Conservation (phyloP, 2,797 vertebrate genomes). For the Gila robusta region DNA sequence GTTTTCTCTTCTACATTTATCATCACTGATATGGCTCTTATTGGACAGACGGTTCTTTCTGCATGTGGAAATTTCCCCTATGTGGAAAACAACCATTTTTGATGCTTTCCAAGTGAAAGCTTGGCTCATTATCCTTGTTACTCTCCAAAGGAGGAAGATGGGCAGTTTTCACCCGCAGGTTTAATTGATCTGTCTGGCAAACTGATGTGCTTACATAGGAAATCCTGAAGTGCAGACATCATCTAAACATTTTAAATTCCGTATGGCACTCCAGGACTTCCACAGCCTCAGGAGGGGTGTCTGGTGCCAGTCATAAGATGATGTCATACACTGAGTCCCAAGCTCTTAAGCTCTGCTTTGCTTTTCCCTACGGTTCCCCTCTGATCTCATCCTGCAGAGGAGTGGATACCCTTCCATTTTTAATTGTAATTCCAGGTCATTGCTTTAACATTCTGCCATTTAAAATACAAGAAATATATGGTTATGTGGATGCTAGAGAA, state of each 20-base stretch:
- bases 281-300: conserved; percentile 58
- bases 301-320: conserved; percentile 60
- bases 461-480: conserved; percentile 45
- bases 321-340: conserved; percentile 50
- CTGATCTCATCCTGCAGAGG: conserved; percentile 49
- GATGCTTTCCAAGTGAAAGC: conserved; percentile 48
- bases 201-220: conserved; percentile 55
- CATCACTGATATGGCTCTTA: background rate
- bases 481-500: background rate
- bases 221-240: conserved; percentile 48
- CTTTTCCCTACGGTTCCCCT: conserved; percentile 23
- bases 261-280: conserved; percentile 56
- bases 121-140: conserved; percentile 49
- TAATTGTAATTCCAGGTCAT: conserved; percentile 68
- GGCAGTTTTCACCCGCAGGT: conserved; percentile 53
- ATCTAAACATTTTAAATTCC: conserved; percentile 61
- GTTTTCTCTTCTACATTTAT: conserved; percentile 21
- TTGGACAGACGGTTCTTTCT: conserved; percentile 12
- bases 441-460: conserved; percentile 61
- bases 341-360: conserved; percentile 49
- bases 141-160: conserved; percentile 41
- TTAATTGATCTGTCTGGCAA: conserved; percentile 60
- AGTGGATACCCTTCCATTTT: conserved; percentile 64
- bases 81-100: conserved; percentile 46
- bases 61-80: conserved; percentile 34